Conservation (phyloP, 2,113 vertebrate species). For the Chascanopsetta lugubris region DNA sequence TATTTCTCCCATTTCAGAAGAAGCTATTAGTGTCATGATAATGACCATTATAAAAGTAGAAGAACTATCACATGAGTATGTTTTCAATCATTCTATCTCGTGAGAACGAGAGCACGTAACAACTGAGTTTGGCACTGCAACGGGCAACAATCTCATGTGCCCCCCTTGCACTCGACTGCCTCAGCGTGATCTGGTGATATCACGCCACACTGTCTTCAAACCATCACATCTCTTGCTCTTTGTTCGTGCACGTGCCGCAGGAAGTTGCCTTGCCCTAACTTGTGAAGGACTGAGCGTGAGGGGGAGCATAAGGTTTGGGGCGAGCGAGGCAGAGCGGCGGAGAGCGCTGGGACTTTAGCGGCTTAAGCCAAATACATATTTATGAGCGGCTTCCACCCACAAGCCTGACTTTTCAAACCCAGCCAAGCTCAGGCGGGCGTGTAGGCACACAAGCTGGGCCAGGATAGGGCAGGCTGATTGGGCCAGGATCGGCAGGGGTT, state of each 20-base stretch:
- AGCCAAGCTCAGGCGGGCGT: conserved; percentile 68
- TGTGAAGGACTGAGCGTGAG: conserved; percentile 66
- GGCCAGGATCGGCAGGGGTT: conserved; percentile 63
- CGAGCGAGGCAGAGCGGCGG: conserved; percentile 58
- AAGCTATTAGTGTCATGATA: too few relatives aligned
- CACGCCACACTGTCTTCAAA: too few relatives aligned
- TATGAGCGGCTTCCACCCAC: conserved; percentile 74
- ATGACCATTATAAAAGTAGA: too few relatives aligned
- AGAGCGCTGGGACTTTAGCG: conserved; percentile 66
- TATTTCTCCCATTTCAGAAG: too few relatives aligned
- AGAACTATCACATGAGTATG: too few relatives aligned
- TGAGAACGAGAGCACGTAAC: too few relatives aligned
- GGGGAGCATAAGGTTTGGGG: conserved; percentile 73
- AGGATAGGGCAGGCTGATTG: conserved; percentile 67
- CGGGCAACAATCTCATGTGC: too few relatives aligned
- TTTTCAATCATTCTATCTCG: too few relatives aligned
- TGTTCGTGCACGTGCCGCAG: conserved; percentile 37
- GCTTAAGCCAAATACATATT: conserved; percentile 80
- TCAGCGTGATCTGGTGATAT: too few relatives aligned
- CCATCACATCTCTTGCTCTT: not conserved
- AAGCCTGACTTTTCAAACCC: conserved; percentile 72
- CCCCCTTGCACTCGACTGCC: too few relatives aligned
- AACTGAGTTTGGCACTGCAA: too few relatives aligned
- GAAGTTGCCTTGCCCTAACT: conserved; percentile 52
- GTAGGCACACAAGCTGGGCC: conserved; percentile 65